Evolutionary conservation across 1,140 invertebrate species (phyloP).

Genomic region (Bursaphelenchus mucronatus): DNA sequence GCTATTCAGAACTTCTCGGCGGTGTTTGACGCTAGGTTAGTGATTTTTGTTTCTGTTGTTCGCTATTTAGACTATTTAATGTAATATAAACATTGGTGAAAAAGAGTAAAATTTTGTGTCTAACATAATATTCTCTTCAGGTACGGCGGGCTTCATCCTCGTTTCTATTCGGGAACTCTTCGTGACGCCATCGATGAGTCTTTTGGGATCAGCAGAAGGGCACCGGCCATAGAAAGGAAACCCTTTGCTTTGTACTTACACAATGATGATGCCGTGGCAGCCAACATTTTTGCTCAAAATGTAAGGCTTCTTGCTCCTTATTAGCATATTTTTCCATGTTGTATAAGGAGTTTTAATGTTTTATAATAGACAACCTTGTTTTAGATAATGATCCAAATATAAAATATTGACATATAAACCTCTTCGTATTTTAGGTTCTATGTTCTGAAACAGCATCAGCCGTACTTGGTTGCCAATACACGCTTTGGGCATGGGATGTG

Average conservation of each 20-base stretch:
- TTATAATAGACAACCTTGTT: not conserved
- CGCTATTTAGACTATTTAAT: not conserved
- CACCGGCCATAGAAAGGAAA: slow-evolving; percentile 27
- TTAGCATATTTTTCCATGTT: no score
- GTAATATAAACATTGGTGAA: slow-evolving; percentile 15
- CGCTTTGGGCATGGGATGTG: slow-evolving; percentile 45
- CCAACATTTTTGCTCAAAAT: slow-evolving; percentile 46
- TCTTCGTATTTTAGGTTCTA: slow-evolving; percentile 37
- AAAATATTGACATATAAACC: not conserved
- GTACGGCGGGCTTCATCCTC: slow-evolving; percentile 38
- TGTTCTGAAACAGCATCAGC: slow-evolving; percentile 34
- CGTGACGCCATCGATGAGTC: slow-evolving; percentile 33
- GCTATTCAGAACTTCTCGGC: slow-evolving; percentile 45
- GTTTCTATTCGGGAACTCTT: slow-evolving; percentile 28
- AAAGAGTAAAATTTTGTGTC: slow-evolving; percentile 9
- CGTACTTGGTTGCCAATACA: slow-evolving; percentile 37
- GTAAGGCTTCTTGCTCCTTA: slow-evolving; percentile 3
- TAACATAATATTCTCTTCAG: slow-evolving; percentile 23
- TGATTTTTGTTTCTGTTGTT: slow-evolving; percentile 1
- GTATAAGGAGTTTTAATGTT: not conserved
- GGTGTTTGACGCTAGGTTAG: slow-evolving; percentile 43
- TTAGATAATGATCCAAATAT: not conserved
- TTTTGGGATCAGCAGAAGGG: slow-evolving; percentile 26
- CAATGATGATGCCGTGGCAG: slow-evolving; percentile 38
- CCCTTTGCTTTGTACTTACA: slow-evolving; percentile 43